Evolutionary conservation across 2,113 vertebrate species (phyloP), one percentile per base, ranked within the genome.

Genomic region (Eulemur rufifrons): DNA sequence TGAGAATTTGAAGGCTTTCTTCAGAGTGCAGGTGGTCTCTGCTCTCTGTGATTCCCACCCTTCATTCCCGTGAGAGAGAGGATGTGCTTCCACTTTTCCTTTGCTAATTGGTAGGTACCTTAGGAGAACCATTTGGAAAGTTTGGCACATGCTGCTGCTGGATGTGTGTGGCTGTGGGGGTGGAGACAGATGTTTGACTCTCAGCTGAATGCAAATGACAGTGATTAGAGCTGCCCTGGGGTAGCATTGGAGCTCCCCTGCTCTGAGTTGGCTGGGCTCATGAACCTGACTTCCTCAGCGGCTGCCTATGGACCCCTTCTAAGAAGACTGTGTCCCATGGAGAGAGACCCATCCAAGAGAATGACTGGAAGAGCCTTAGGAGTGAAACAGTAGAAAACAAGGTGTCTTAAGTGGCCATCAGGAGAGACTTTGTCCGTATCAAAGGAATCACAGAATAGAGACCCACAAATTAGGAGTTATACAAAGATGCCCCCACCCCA

Each of bases 231-330:
- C 7, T 10, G 9, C 12, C 25, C 8, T 45, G n/a, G 12, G 6
- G 13, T 5, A 56, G 3, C 21, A 6, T 5, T 13, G 25, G 37
- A 5, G 32, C 4, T 81, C 25, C 45, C 73, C 42, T 12, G 1
- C 6, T n/a, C n/a, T 77, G 21, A 71, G 6, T 18, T 61, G 77
- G n/a, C 11, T n/a, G 21, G 0, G 0, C 39, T 15, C 56, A 13
- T 18, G 11, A 81, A 6, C 42, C 8, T 12, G 37, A 18, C 15
- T 9, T 52, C 73, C 25, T 69, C 23, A 32, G 15, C 14, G 1
- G 3, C 1, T 74, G n/a, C 8, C 2, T 2, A 20, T 21, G 21
- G 21, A 6, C 15, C 15, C 34, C n/a, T 42, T 50, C 0, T 3
- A 42, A 17, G 8, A 80, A n/a, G 63, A 52, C 8, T 15, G 15